Base-by-base conservation (phyloP, 1,140 invertebrate species). In the Cherax destructor region DNA sequence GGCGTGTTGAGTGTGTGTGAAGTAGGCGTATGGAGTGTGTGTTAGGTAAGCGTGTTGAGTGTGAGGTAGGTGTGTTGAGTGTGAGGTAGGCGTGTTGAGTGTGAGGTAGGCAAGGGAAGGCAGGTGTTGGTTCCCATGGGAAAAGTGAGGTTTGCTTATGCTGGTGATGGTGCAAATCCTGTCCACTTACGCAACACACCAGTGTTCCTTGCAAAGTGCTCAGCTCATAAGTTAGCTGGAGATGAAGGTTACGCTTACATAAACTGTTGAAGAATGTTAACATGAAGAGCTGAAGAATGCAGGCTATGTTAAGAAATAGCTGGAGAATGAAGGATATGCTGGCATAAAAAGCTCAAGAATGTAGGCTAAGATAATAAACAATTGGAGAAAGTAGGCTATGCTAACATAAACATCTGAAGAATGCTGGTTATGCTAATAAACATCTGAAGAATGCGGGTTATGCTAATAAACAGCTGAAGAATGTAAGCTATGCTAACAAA, bases 101-200 rank as follows among this genome's bases (percentile, higher is more conserved):
- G 24, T 16, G 24, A 74, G n/a, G 3, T 0, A 30, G 24, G 69
- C n/a, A 74, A 41, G 69, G 69, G 24, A 74, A 30, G 24, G n/a
- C 69, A 30, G 69, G 69, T n/a, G 52, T 24, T 24, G 69, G 69
- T 74, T 74, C 69, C 69, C 69, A 74, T n/a, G 69, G 69, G 69
- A 74, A 74, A 74, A n/a, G 69, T 74, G 69, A 74, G 30, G 69
- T 74, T 74, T 74, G 69, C n/a, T 74, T 74, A 30, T 74, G 24
- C 6, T 74, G 65, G 65, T 69, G 65, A 69, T 69, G 69, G 69
- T 74, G 69, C 24, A 74, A n/a, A 74, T 74, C 69, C 69, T 74
- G 24, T 18, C 7, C 61, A 65, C 61, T 65, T 65, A 74, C 69
- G 69, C 69, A 30, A 74, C 3, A 30, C 7, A n/a, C 69, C 69